A percentile compares a stretch with the other conserved stretches of the same genome.
phyloP scores from a whole-genome alignment of 2,797 vertebrate species.

The Bovichtus diacanthus region DNA sequence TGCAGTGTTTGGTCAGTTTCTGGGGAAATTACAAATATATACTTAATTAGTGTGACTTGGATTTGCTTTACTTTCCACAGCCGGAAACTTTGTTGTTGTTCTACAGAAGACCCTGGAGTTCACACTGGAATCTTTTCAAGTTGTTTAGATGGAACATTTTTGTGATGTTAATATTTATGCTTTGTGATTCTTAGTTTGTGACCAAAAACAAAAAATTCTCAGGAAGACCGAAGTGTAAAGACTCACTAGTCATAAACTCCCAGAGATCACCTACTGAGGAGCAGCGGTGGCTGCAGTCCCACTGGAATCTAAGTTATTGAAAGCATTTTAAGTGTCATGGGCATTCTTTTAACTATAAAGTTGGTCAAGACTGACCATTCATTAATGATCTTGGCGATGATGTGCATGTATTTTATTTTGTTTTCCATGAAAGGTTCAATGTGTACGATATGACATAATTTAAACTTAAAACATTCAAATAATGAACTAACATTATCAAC shows the following conservation, averaged over 20 bases:
- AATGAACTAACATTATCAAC: too few relatives aligned
- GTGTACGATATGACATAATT: too few relatives aligned
- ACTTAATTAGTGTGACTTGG: slow-evolving; percentile 30
- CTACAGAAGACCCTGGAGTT: background rate
- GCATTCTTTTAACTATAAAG: background rate
- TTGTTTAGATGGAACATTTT: slow-evolving; percentile 3
- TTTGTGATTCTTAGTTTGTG: background rate
- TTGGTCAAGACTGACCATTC: background rate
- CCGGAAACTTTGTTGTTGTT: background rate
- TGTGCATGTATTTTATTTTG: too few relatives aligned
- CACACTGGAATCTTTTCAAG: background rate
- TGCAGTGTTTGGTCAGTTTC: slow-evolving; percentile 8
- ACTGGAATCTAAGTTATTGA: background rate
- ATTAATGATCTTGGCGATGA: background rate
- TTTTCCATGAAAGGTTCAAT: too few relatives aligned
- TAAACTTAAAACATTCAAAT: too few relatives aligned
- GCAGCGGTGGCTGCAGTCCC: background rate
- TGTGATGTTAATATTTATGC: background rate
- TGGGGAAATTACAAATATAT: slow-evolving; percentile 28
- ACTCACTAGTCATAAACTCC: background rate
- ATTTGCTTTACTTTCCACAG: slow-evolving; percentile 26
- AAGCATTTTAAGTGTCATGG: background rate
- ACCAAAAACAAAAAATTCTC: background rate
- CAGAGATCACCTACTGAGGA: slow-evolving; percentile 3
- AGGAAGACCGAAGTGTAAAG: background rate